Evolutionary conservation across 2,113 vertebrate genomes (phyloP), one percentile per base, ranked within the genome.

Genomic region (Pomatorhinus ruficollis): DNA sequence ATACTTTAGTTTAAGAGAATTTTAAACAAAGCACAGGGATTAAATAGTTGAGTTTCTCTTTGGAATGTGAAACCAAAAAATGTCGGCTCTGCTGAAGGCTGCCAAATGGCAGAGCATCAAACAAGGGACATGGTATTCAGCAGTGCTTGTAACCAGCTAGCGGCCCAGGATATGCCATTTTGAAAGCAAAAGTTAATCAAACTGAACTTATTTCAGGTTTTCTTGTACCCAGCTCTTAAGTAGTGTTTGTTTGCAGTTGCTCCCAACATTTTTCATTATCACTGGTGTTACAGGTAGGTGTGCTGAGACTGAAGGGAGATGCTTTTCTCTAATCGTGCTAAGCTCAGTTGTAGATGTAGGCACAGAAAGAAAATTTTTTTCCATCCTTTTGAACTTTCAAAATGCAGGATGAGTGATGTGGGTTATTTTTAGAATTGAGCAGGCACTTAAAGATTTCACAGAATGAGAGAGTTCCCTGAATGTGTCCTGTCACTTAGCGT

Each of bases 401-500:
- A 90, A 75, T 75, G n/a, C 39, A 70, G n/a, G 82, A 93, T 78
- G 92, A 90, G 72, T 60, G 93, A 52, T 83, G 59, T 6, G 2
- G 54, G 37, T 79, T 96, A 88, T 94, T 97, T 96, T 97, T 87
- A 71, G 87, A 82, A 45, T 39, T 22, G 59, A 90, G 63, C 84
- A 93, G 78, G 50, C 87, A 80, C 63, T 54, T 52, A 15, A 22
- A 95, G 49, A 81, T 93, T 83, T 90, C 96, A 89, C 71, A 75
- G 85, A 95, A 81, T 25, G 42, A 63, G 63, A 82, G 83, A 89
- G 83, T 93, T 94, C 83, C 64, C 64, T 89, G 79, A 71, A 90
- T 88, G 92, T 93, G 79, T 89, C 90, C 92, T 95, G 83, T 95
- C 92, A 78, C 93, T 90, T 95, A 64, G 53, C 13, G 1, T 19